phyloP scores from a whole-genome alignment of 2,888 invertebrate genomes.

The Falcaria lacertinaria region DNA sequence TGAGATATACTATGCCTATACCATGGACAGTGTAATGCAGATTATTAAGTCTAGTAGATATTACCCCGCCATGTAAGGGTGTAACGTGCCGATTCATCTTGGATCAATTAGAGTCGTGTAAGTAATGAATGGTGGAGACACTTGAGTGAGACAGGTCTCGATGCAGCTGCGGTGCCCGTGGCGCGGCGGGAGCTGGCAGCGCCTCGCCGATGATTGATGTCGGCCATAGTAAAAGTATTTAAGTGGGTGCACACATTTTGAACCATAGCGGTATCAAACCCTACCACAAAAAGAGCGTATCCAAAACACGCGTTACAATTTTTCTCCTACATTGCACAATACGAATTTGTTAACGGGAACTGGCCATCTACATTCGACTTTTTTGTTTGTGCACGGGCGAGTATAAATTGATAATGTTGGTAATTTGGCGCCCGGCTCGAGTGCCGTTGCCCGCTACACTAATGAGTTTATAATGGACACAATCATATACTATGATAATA shows the following conservation, averaged over 20 bases:
- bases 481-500: slow-evolving; percentile 73
- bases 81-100: neutral
- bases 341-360: slow-evolving; percentile 78
- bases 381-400: slow-evolving; percentile 75
- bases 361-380: slow-evolving; percentile 72
- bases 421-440: slow-evolving; percentile 74
- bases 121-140: neutral
- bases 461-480: slow-evolving; percentile 78
- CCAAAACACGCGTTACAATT: slow-evolving; percentile 73
- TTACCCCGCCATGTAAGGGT: no score
- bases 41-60: no score
- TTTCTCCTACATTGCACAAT: slow-evolving; percentile 78
- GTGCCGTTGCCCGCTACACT: slow-evolving; percentile 77
- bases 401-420: slow-evolving; percentile 78
- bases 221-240: slow-evolving; percentile 66
- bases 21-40: no score
- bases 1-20: no score
- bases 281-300: slow-evolving; percentile 58
- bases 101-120: neutral
- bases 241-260: slow-evolving; percentile 50
- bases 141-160: neutral
- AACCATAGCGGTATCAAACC: slow-evolving; percentile 66
- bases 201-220: slow-evolving; percentile 53
- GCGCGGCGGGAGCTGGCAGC: slow-evolving; percentile 15
- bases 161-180: neutral